Base-by-base conservation (phyloP, 2,113 vertebrate species). In the Ciconia maguari region DNA sequence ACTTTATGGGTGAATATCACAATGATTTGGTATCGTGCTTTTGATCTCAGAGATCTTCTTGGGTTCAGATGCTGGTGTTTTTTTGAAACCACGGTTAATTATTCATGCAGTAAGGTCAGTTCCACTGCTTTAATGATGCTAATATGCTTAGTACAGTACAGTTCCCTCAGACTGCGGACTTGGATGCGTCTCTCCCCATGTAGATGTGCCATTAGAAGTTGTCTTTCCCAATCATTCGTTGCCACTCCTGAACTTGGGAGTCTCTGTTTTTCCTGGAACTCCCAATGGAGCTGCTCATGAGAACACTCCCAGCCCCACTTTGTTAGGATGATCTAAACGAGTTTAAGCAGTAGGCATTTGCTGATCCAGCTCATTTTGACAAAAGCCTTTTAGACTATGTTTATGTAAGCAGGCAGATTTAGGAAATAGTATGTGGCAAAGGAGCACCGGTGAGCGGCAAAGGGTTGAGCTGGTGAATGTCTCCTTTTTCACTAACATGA, bases 331-430 rank as follows among this genome's bases (percentile, higher is more conserved):
- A 69, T 82, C n/a, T 84, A n/a, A 81, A 84, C 93, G 79, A 65
- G 60, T 78, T 93, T 86, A 88, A 96, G 34, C 89, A 89, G 65
- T 72, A 71, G 66, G 52, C 60, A 87, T 93, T 94, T 93, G 91
- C 91, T 95, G 89, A 95, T 91, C 44, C 74, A 85, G 65, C 74
- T 96, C 17, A 41, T 93, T 96, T 71, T 76, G 48, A 93, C 81
- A 85, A 79, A 85, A 91, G 65, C 69, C 44, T 85, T 94, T 93
- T 80, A 64, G 61, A 32, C 29, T 20, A 3, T 44, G 29, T 91
- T 94, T 78, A 25, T 91, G 42, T 64, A 80, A 84, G 61, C 29
- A 36, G 72, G n/a, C 60, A 55, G 57, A 44, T 87, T 68, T 82
- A 79, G 65, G 77, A 94, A 96, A 41, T n/a, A 34, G 1, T 68